Base-by-base conservation (phyloP, 2,888 invertebrate genomes). In the Nebria salina region DNA sequence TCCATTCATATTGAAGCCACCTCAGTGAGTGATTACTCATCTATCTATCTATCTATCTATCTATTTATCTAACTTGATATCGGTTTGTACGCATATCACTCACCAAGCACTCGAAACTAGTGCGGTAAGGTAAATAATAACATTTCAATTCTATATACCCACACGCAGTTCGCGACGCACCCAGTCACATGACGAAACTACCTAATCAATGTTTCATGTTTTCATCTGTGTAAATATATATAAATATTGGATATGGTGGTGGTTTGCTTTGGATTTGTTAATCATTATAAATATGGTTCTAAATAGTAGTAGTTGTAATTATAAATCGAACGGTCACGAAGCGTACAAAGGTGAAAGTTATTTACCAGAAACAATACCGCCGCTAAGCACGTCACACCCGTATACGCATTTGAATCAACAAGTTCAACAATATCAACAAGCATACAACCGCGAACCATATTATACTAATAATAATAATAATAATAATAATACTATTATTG, bases 281-380 rank as follows among this genome's bases (percentile, higher is more conserved):
- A 34, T 34, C 75, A 81, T 83, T 77, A 83, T 83, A 84, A 84
- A 84, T 82, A 85, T 85, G 85, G 84, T 84, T 83, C 83, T 85
- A 77, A 85, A 84, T 82, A 84, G 84, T 83, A 84, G 84, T 83
- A 84, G 82, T 82, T 84, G 82, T 77, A 84, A 82, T 83, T 85
- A 85, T 82, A 85, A 85, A 77, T 54, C 82, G 83, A 68, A 84
- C 84, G 64, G 68, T 41, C 65, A 72, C 65, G 76, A 20, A 2
- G 20, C 9, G 7, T 26, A 68, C 15, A 26, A 74, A n/a, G 34
- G 34, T 34, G 41, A 42, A 15, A 8, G 54, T 54, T 54, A 54
- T 54, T 54, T 70, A 15, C 54, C 64, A 64, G 34, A 72, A 43
- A 43, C 68, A 41, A n/a, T 13, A 42, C 15, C 54, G 25, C 42